These are phyloP conservation scores for Pissodes strobi DNA, from an alignment of 1,140 invertebrate genomes.

Conservation along the genomic window DNA sequence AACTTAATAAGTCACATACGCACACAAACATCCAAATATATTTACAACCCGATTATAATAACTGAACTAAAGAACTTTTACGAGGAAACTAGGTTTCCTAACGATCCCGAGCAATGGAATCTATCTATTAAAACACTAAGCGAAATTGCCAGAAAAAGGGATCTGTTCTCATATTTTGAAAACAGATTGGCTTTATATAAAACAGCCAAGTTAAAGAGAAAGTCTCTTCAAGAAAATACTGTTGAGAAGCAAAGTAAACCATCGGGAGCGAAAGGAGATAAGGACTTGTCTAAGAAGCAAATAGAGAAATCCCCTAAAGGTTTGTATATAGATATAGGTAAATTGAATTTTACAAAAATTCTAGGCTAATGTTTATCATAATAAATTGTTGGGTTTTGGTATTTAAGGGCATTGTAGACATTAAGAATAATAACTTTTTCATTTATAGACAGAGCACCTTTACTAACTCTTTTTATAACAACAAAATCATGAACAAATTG, in stretches of 20 bases:
- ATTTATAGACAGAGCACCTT: too few relatives aligned
- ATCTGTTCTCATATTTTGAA: slow-evolving; percentile 30
- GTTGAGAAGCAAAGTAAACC: background rate
- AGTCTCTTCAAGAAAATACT: background rate
- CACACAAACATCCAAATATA: slow-evolving; percentile 27
- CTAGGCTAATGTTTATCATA: too few relatives aligned
- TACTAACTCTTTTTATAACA: too few relatives aligned
- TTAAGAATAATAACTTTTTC: too few relatives aligned
- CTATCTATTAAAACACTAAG: slow-evolving; percentile 30
- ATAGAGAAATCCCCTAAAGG: background rate
- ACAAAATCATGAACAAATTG: too few relatives aligned
- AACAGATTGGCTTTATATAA: slow-evolving; percentile 9
- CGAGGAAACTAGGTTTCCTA: slow-evolving; percentile 14
- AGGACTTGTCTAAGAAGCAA: background rate
- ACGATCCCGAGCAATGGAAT: slow-evolving; percentile 34
- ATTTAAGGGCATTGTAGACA: too few relatives aligned
- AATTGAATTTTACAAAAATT: too few relatives aligned
- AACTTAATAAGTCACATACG: slow-evolving; percentile 31
- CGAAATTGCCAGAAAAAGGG: slow-evolving; percentile 31
- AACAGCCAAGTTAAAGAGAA: slow-evolving; percentile 8
- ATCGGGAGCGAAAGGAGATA: slow-evolving; percentile 5
- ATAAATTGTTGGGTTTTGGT: too few relatives aligned
- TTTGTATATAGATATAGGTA: slow-evolving; percentile 2
- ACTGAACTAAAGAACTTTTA: slow-evolving; percentile 38
- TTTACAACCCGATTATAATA: slow-evolving; percentile 27